Percentiles rank a stretch among this genome's conserved stretches.
phyloP scores from a whole-genome alignment of 2,888 invertebrate genomes.

The Dione vanillae region DNA sequence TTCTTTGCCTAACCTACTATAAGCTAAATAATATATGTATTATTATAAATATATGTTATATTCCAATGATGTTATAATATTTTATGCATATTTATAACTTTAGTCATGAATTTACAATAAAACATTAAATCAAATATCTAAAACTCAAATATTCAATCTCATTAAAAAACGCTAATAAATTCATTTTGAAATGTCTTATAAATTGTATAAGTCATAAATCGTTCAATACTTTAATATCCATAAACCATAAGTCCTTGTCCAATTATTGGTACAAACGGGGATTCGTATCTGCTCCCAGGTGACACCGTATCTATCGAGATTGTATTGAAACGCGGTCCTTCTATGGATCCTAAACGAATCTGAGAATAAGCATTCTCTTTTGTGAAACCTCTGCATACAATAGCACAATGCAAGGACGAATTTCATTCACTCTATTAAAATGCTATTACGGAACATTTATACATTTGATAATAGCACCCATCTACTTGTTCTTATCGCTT shows the following conservation, averaged over 20 bases:
- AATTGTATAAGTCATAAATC: background rate
- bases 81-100: too few relatives aligned
- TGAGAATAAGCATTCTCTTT: constrained; percentile 70
- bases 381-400: constrained; percentile 69
- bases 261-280: constrained; percentile 9
- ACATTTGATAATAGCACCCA: constrained; percentile 30
- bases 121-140: too few relatives aligned
- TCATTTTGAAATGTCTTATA: background rate
- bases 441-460: constrained; percentile 62
- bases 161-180: too few relatives aligned
- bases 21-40: too few relatives aligned
- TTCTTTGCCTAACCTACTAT: background rate
- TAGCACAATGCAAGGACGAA: constrained; percentile 80
- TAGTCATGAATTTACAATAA: too few relatives aligned
- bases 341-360: constrained; percentile 57
- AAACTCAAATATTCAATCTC: too few relatives aligned
- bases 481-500: constrained; percentile 32
- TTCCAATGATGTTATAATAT: too few relatives aligned
- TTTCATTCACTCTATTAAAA: constrained; percentile 78
- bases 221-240: constrained; percentile 4
- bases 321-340: constrained; percentile 52
- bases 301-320: constrained; percentile 47
- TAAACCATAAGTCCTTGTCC: constrained; percentile 13
- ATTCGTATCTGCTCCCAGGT: constrained; percentile 52
- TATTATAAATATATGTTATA: too few relatives aligned